Conservation (phyloP, 2,113 vertebrate genomes). For the Hucho hucho region DNA sequence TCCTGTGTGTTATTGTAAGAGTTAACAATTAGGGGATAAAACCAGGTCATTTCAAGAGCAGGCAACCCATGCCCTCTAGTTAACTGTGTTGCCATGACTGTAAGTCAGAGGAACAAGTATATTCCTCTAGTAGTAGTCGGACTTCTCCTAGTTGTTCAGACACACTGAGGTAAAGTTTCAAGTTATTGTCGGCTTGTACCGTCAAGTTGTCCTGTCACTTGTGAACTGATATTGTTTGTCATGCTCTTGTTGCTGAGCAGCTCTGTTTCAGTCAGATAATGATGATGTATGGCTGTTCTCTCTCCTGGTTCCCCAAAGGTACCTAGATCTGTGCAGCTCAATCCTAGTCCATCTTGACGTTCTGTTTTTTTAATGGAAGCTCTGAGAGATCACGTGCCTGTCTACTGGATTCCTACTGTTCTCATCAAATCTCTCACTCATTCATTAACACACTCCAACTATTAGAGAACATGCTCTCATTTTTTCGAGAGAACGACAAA, state of each 20-base stretch:
- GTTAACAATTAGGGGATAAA: conserved; percentile 8
- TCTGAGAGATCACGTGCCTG: conserved; percentile 1
- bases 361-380: conserved; percentile 51
- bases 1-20: conserved; percentile 4
- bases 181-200: conserved; percentile 3
- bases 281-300: conserved; percentile 56
- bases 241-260: conserved; percentile 36
- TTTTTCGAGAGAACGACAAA: too few relatives aligned
- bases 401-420: neutral
- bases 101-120: neutral
- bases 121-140: neutral
- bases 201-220: conserved; percentile 32
- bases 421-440: too few relatives aligned
- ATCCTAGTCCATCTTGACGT: conserved; percentile 46
- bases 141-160: neutral
- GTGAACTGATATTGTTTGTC: conserved; percentile 35
- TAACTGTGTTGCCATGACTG: conserved; percentile 18
- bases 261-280: conserved; percentile 47
- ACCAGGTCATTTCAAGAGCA: neutral
- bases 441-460: neutral
- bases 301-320: conserved; percentile 35
- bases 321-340: conserved; percentile 42
- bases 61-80: conserved; percentile 14
- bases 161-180: neutral
- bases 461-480: too few relatives aligned